These are phyloP conservation scores for Vultur gryphus DNA, from an alignment of 2,797 vertebrate species.

Conservation along the genomic window DNA sequence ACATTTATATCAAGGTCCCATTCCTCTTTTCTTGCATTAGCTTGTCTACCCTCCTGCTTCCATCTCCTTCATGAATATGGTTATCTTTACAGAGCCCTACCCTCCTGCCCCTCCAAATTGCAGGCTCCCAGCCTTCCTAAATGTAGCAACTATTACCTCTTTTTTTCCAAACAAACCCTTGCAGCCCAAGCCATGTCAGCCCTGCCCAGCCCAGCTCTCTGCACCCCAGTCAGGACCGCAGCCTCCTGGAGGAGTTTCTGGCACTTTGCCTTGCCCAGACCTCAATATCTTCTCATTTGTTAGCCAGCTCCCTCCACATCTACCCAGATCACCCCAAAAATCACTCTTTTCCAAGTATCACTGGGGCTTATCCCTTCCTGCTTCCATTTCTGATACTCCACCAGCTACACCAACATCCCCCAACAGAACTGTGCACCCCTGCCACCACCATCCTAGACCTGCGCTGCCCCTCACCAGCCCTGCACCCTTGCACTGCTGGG, in stretches of 20 bases:
- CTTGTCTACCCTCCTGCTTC: not conserved
- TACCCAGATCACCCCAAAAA: not conserved
- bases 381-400: not conserved
- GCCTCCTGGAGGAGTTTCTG: not conserved
- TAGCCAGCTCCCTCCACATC: not conserved
- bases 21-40: not conserved
- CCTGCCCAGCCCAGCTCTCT: not conserved
- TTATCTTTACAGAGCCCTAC: not conserved
- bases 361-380: not conserved
- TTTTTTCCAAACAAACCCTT: not conserved
- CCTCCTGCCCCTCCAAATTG: not conserved
- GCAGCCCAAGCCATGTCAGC: not conserved
- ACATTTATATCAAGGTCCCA: not conserved
- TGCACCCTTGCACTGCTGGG: not conserved
- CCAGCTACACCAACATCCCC: not conserved
- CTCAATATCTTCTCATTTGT: not conserved
- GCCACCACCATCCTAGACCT: no score
- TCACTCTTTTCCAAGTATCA: not conserved
- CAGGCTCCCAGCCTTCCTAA: not conserved
- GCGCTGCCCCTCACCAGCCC: rapidly evolving
- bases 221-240: not conserved
- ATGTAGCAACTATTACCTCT: not conserved
- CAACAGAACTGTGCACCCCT: not conserved
- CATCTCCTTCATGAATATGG: not conserved
- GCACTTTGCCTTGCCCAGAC: not conserved